phyloP scores from a whole-genome alignment of 2,888 invertebrate genomes.

The Zaprionus bogoriensis region DNA sequence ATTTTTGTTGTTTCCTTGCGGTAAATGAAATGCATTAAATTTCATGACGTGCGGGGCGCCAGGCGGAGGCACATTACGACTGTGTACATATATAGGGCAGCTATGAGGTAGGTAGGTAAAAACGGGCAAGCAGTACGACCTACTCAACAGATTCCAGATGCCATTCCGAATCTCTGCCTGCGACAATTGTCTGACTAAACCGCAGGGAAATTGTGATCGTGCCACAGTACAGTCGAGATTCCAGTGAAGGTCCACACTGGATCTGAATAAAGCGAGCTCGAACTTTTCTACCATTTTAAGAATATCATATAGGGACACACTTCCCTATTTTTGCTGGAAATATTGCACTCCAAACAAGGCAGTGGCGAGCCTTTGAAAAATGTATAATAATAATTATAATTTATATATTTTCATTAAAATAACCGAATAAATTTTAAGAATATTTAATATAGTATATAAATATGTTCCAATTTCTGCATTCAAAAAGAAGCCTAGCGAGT shows the following conservation, averaged over 20 bases:
- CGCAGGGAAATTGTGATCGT: background rate
- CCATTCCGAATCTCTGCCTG: conserved; percentile 23
- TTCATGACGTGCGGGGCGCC: conserved; percentile 73
- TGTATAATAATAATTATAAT: too few species aligned
- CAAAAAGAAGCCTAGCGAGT: too few species aligned
- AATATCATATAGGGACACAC: too few species aligned
- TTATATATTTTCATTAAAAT: too few species aligned
- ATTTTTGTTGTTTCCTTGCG: conserved; percentile 53
- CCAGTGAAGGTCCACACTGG: background rate
- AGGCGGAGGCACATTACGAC: conserved; percentile 4
- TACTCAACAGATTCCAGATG: conserved; percentile 53
- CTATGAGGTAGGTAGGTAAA: conserved; percentile 52
- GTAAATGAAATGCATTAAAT: conserved; percentile 70
- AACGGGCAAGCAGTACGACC: conserved; percentile 34
- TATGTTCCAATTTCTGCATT: too few species aligned
- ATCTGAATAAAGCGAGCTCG: too few species aligned
- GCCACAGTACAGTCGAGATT: background rate
- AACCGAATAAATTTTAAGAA: too few species aligned
- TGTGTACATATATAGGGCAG: conserved; percentile 15
- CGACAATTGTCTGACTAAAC: background rate
- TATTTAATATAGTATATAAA: too few species aligned
- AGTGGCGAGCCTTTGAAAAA: too few species aligned
- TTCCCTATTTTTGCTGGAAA: too few species aligned
- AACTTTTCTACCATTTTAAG: too few species aligned
- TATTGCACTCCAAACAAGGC: too few species aligned